Base-by-base conservation (phyloP, 2,113 vertebrate species). In the Pseudorasbora parva region DNA sequence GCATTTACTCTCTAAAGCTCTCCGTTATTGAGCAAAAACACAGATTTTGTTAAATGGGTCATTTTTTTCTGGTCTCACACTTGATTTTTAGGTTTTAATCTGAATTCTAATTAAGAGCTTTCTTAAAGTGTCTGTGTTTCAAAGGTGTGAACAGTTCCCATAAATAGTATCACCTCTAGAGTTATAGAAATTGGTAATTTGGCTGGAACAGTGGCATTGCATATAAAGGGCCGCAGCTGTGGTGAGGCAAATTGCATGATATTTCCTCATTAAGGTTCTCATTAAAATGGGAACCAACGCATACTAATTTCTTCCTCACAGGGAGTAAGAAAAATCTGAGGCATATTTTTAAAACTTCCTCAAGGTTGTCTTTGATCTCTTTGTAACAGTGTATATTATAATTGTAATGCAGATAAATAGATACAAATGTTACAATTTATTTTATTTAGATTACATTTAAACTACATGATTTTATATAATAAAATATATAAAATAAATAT, bases 221-320 rank as follows among this genome's bases (percentile, higher is more conserved):
- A 43, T 21, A 57, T 27, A 23, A 72, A 27, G 68, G 80, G 23
- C 10, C 30, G 2, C 81, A 73, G 51, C 81, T 82, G 68, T 30
- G 68, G 33, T 37, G 51, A 51, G n/a, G n/a, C 54, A 56, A 71
- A 51, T 73, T 73, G 30, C 68, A 12, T 56, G 56, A 73, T 82
- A 57, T 73, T 19, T 56, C 21, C 51, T 82, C 68, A 82, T 82
- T 72, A 82, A 69, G 43, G 66, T 25, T 37, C 66, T 43, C 30
- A 56, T 54, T 43, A 76, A 33, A 51, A 76, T 19, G 27, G 19
- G 27, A 56, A 76, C 17, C 74, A n/a, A 37, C 27, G 5, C 27
- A 76, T 57, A 14, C 43, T 47, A n/a, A 57, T 21, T 14, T 33
- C 30, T 57, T 37, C 30, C 15, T 57, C 19, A 57, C 17, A 76